phyloP scores from a whole-genome alignment of 2,113 vertebrate genomes.

The Echinops telfairi region DNA sequence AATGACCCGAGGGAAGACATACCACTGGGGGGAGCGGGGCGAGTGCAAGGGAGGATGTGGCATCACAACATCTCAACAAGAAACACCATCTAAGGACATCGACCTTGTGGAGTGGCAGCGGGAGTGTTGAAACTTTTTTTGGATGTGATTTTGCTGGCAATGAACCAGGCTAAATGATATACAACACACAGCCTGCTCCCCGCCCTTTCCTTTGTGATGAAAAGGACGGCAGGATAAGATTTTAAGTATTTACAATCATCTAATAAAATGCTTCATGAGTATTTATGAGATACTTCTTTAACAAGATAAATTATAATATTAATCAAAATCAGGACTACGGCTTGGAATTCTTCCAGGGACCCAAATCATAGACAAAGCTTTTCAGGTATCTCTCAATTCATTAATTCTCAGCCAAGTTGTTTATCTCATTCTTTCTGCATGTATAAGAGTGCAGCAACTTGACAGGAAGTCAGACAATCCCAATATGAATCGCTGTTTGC shows the following conservation, averaged over 20 bases:
- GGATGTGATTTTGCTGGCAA: background rate
- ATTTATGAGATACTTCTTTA: conserved; percentile 90
- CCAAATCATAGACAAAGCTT: conserved; percentile 83
- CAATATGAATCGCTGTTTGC: conserved; percentile 82
- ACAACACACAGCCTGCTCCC: background rate
- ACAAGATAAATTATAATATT: conserved; percentile 88
- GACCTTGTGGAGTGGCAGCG: background rate
- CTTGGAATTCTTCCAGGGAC: conserved; percentile 84
- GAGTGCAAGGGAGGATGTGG: background rate
- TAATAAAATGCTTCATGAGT: conserved; percentile 90
- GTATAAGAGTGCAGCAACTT: conserved; percentile 81
- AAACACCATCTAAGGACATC: background rate
- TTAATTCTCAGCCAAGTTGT: conserved; percentile 85
- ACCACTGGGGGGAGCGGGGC: too few relatives aligned
- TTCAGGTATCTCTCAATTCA: conserved; percentile 84
- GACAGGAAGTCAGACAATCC: conserved; percentile 84
- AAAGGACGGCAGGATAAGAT: conserved; percentile 86
- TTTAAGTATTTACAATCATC: conserved; percentile 89
- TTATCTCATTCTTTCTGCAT: conserved; percentile 84
- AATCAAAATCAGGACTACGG: conserved; percentile 87
- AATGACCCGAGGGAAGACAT: background rate
- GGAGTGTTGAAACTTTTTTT: background rate
- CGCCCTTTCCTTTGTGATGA: conserved; percentile 68
- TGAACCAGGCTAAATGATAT: conserved; percentile 25
- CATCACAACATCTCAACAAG: background rate